phyloP scores from a whole-genome alignment of 1,140 invertebrate species.

The Euwallacea fornicatus region DNA sequence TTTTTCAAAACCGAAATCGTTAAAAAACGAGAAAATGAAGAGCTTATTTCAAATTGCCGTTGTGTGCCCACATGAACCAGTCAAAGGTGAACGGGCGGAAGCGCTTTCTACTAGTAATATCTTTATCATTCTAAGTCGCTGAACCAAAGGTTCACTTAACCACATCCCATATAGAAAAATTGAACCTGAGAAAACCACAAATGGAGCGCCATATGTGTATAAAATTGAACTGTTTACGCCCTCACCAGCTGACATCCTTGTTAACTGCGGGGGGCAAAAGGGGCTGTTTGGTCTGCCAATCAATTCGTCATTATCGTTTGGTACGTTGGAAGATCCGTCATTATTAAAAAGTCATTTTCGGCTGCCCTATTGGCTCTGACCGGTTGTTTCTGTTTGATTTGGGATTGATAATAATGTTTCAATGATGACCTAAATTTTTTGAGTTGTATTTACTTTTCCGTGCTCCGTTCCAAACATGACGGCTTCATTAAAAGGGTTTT shows the following conservation, averaged over 20 bases:
- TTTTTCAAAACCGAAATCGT: too few relatives aligned
- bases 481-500: neutral
- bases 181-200: constrained; percentile 16
- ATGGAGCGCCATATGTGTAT: constrained; percentile 27
- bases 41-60: too few relatives aligned
- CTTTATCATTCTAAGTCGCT: too few relatives aligned
- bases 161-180: too few relatives aligned
- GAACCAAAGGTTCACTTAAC: too few relatives aligned
- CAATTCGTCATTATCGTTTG: constrained; percentile 32
- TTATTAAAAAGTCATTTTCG: constrained; percentile 32
- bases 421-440: constrained; percentile 3
- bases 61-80: too few relatives aligned
- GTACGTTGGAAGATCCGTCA: constrained; percentile 23
- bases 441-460: neutral
- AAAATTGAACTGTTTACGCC: constrained; percentile 33
- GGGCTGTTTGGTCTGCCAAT: constrained; percentile 27
- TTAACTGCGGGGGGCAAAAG: constrained; percentile 23
- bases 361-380: constrained; percentile 6
- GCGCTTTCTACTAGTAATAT: too few relatives aligned
- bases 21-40: too few relatives aligned
- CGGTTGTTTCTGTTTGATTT: constrained; percentile 26
- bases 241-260: constrained; percentile 33
- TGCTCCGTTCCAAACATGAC: too few relatives aligned
- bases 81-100: too few relatives aligned
- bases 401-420: constrained; percentile 9